Base-by-base conservation (phyloP, 2,797 vertebrate genomes). In the Siniperca obscura region DNA sequence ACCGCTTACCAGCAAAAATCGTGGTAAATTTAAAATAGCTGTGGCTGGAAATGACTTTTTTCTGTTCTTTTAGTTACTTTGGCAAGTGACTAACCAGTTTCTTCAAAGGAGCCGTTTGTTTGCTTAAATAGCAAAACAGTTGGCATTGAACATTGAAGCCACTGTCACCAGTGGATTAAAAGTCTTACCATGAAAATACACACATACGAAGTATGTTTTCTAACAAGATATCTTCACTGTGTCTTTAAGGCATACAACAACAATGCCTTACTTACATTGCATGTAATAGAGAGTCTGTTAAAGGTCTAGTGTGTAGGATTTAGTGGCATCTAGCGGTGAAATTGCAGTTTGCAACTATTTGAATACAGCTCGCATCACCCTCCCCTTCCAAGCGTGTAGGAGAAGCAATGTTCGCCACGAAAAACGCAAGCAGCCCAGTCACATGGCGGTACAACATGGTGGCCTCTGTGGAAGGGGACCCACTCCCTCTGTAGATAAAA, bases 21-120 rank as follows among this genome's bases (percentile, higher is more conserved):
- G 11, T 19, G 3, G 8, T 64, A 16, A 34, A 36, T 66, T 56
- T 64, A 19, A 60, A 71, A 69, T 17, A 40, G 4, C 7, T 38
- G 25, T 50, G 40, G 16, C 59, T 76, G 25, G 38, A 57, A 55
- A 64, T 56, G 0, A 17, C 13, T 21, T 65, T 27, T 64, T 44
- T 48, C 25, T 74, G 10, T 48, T 40, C 2, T 46, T 53, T 62
- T 34, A 27, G 42, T 74, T 68, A 25, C 9, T 75, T 71, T 81
- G 62, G n/a, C 14, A 40, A 73, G 53, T 74, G 21, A 76, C 5
- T 4, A 22, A 68, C 12, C 57, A 70, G 22, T 69, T 69, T 55
- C 14, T 64, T 66, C 7, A 5, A 69, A 44, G 9, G 34, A 34
- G 11, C 34, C 7, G 1, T 59, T 64, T 74, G 3, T 59, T 68